Conservation (phyloP, 1,140 invertebrate species). For the Nautilus pompilius region DNA sequence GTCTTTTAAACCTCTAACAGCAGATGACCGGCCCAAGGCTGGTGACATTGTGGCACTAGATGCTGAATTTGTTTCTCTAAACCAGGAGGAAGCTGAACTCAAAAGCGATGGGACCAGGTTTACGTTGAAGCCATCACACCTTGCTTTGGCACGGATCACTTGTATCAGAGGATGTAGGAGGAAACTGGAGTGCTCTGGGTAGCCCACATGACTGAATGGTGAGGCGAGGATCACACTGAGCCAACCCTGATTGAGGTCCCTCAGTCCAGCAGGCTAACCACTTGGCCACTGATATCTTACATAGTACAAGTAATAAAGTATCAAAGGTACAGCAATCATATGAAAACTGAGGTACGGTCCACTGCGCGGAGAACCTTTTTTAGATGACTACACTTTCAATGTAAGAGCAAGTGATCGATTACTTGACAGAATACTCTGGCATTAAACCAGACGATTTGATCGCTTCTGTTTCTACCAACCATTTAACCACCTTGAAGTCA, state of each 20-base stretch:
- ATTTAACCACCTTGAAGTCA: constrained; percentile 84
- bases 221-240: too few species aligned
- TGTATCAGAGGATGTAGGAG: constrained; percentile 86
- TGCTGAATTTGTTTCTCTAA: constrained; percentile 91
- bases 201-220: too few species aligned
- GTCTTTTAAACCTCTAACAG: constrained; percentile 73
- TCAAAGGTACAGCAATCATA: too few species aligned
- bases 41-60: constrained; percentile 85
- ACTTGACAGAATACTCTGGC: constrained; percentile 87
- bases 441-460: constrained; percentile 89
- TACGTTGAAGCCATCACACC: constrained; percentile 83
- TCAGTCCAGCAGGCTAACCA: too few species aligned
- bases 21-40: constrained; percentile 70
- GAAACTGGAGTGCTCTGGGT: too few species aligned
- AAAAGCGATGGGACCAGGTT: constrained; percentile 84
- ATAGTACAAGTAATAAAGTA: too few species aligned
- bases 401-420: constrained; percentile 84
- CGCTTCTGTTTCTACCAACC: constrained; percentile 81
- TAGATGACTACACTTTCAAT: constrained; percentile 92
- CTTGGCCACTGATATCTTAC: too few species aligned
- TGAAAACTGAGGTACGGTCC: constrained; percentile 80
- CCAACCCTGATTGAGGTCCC: too few species aligned
- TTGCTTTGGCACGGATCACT: constrained; percentile 83
- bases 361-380: constrained; percentile 77
- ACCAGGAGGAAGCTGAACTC: constrained; percentile 86